phyloP scores from a whole-genome alignment of 1,140 invertebrate species.

The Psix sp. region DNA sequence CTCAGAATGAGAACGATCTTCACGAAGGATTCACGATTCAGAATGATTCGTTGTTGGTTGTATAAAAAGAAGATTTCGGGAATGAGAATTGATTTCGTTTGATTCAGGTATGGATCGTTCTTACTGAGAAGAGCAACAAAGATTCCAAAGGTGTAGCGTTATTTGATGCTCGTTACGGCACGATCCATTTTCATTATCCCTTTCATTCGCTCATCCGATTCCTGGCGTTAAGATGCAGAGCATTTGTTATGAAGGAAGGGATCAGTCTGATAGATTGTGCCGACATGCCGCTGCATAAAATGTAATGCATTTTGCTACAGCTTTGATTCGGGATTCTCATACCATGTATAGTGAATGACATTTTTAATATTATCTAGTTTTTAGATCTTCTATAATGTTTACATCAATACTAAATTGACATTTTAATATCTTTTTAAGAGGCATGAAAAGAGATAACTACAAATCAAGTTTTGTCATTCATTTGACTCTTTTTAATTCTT shows the following conservation, averaged over 20 bases:
- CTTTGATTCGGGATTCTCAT: too few relatives aligned
- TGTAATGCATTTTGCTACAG: background rate
- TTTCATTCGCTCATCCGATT: conserved; percentile 51
- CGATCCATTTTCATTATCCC: conserved; percentile 62
- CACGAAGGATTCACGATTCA: background rate
- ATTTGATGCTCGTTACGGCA: conserved; percentile 51
- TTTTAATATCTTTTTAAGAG: too few relatives aligned
- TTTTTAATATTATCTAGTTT: too few relatives aligned
- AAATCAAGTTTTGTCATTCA: too few relatives aligned
- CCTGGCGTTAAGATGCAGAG: conserved; percentile 45
- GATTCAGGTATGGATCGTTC: conserved; percentile 24
- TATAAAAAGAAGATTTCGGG: background rate
- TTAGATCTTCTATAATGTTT: too few relatives aligned
- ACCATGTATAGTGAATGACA: too few relatives aligned
- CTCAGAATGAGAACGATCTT: too few relatives aligned
- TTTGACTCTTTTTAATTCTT: too few relatives aligned
- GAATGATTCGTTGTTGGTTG: background rate
- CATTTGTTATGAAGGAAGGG: conserved; percentile 27
- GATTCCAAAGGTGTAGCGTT: conserved; percentile 47
- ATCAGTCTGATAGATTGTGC: conserved; percentile 49
- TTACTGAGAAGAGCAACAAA: conserved; percentile 34
- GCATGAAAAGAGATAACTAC: too few relatives aligned
- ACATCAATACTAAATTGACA: too few relatives aligned
- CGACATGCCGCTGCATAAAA: conserved; percentile 40
- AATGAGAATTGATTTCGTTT: conserved; percentile 33